These are phyloP conservation scores for Leucoraja ocellata DNA, from an alignment of 2,797 vertebrate species.

Conservation along the genomic window DNA sequence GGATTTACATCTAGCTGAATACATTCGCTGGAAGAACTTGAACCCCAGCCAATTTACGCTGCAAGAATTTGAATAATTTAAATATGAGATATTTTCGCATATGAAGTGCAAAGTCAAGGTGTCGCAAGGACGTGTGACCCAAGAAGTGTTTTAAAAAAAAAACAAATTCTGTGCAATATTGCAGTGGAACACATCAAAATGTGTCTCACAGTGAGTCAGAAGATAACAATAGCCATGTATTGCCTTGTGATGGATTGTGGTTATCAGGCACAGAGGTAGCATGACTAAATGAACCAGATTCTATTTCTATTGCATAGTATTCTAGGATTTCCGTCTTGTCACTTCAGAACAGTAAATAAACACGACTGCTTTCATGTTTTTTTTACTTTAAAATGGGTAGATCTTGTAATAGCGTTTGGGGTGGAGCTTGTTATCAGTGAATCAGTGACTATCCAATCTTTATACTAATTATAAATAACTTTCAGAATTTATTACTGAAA, in stretches of 20 bases:
- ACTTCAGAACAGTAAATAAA: background rate
- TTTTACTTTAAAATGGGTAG: background rate
- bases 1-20: slow-evolving; percentile 14
- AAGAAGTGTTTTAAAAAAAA: background rate
- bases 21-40: slow-evolving; percentile 9
- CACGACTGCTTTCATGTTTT: background rate
- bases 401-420: background rate
- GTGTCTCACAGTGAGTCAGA: background rate
- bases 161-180: background rate
- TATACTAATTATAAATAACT: background rate
- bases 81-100: background rate
- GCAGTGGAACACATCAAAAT: background rate
- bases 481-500: slow-evolving; percentile 1
- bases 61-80: slow-evolving; percentile 23
- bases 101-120: slow-evolving; percentile 15
- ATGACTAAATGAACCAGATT: background rate
- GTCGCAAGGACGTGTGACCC: background rate
- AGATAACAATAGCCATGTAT: background rate
- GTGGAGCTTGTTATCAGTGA: background rate
- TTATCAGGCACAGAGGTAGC: background rate
- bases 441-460: background rate
- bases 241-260: slow-evolving; percentile 10
- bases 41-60: background rate
- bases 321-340: background rate
- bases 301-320: slow-evolving; percentile 1